These are phyloP conservation scores for Imbricaverruca yamaguchii DNA, from an alignment of 2,888 invertebrate genomes.

Conservation along the genomic window DNA sequence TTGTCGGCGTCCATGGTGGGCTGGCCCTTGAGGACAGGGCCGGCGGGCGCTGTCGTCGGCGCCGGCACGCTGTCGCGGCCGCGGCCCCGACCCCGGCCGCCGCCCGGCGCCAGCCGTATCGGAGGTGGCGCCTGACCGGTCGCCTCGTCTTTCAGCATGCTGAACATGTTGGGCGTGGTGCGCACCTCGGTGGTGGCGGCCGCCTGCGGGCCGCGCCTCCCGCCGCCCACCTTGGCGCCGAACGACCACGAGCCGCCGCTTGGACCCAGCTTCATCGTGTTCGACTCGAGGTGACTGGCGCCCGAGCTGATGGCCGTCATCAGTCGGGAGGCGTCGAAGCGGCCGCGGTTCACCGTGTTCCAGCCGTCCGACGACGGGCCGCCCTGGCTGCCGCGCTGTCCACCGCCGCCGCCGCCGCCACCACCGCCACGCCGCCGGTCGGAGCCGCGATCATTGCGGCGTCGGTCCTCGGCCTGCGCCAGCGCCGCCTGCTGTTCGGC, in stretches of 20 bases:
- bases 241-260: conserved; percentile 13
- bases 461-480: conserved; percentile 11
- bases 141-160: neutral
- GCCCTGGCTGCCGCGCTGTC: too few species aligned
- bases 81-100: neutral
- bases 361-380: neutral
- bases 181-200: neutral
- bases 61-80: neutral
- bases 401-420: too few species aligned
- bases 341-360: neutral
- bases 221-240: neutral
- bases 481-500: conserved; percentile 37
- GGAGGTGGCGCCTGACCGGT: neutral
- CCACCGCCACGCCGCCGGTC: conserved; percentile 11
- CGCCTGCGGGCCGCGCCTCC: neutral
- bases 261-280: neutral
- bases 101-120: neutral
- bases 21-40: neutral
- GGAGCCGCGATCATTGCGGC: neutral
- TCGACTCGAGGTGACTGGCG: neutral
- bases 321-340: neutral
- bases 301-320: neutral
- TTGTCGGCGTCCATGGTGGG: neutral
- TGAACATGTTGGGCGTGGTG: conserved; percentile 9
- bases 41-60: neutral